Percentiles rank a stretch among this genome's conserved stretches.
Evolutionary conservation across 2,797 vertebrate species (phyloP).

Genomic region (Scarus forsteni): DNA sequence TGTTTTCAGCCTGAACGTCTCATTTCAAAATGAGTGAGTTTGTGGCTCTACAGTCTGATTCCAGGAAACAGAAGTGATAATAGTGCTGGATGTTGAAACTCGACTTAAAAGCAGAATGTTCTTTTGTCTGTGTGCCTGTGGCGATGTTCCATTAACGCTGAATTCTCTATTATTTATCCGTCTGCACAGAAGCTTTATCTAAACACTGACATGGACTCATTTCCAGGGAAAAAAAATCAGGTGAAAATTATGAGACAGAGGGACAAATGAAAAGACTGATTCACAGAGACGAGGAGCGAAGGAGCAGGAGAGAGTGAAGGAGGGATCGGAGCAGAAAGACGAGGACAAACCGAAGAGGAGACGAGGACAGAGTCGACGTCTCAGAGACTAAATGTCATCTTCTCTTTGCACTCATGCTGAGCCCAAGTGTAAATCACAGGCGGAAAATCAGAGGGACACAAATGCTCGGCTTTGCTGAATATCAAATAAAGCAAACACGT

Average conservation of each 20-base stretch:
- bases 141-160: conserved; percentile 27
- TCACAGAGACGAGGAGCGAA: not conserved
- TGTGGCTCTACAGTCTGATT: conserved; percentile 5
- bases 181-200: conserved; percentile 30
- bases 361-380: conserved; percentile 19
- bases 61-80: conserved; percentile 17
- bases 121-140: conserved; percentile 24
- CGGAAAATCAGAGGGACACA: conserved; percentile 40
- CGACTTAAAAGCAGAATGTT: conserved; percentile 27
- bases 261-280: not conserved
- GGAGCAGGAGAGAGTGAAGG: not conserved
- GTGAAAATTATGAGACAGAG: conserved; percentile 16
- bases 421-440: conserved; percentile 18
- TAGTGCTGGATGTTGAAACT: conserved; percentile 28
- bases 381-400: conserved; percentile 43
- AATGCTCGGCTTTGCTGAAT: conserved; percentile 11
- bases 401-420: conserved; percentile 9
- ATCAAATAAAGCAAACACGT: conserved; percentile 28
- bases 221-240: conserved; percentile 4
- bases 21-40: conserved; percentile 12
- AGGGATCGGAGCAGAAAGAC: conserved; percentile 13
- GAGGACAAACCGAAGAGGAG: conserved; percentile 22
- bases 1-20: conserved; percentile 22
- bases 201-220: conserved; percentile 1
- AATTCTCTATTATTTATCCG: conserved; percentile 24